Conservation (phyloP, 2,113 vertebrate species). For the Orthochromis indermauri region DNA sequence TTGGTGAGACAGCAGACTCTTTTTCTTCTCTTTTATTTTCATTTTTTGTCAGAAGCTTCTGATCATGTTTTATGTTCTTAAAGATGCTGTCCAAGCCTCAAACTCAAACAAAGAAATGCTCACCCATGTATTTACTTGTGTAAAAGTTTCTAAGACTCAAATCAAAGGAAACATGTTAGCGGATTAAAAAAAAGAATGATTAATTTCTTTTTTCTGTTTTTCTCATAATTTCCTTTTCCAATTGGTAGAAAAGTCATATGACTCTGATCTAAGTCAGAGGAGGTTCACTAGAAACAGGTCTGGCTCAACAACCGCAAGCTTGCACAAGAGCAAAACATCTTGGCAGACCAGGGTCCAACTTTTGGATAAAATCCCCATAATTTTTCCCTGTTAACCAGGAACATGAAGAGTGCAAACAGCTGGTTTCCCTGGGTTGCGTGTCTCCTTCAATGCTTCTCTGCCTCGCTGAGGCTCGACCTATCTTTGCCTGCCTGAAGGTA, state of each 20-base stretch:
- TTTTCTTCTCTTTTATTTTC: background rate
- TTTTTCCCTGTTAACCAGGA: constrained; percentile 36
- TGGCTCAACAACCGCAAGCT: fast-evolving
- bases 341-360: constrained; percentile 66
- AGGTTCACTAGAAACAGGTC: background rate
- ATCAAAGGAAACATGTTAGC: background rate
- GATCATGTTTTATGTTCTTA: background rate
- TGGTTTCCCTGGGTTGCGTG: constrained; percentile 46
- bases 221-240: background rate
- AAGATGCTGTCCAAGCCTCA: background rate
- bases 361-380: background rate
- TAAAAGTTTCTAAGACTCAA: background rate
- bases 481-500: constrained; percentile 3
- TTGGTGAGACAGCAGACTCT: constrained; percentile 49
- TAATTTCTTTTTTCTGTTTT: background rate
- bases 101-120: background rate
- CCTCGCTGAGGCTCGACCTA: constrained; percentile 37
- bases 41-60: fast-evolving
- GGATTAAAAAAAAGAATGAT: fast-evolving
- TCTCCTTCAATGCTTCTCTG: constrained; percentile 54
- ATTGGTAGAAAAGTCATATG: background rate
- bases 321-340: background rate
- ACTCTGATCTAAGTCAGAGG: background rate
- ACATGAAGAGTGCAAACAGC: constrained; percentile 66
- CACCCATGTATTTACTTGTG: background rate